Base-by-base conservation (phyloP, 2,113 vertebrate genomes). In the Muscicapa adusta region DNA sequence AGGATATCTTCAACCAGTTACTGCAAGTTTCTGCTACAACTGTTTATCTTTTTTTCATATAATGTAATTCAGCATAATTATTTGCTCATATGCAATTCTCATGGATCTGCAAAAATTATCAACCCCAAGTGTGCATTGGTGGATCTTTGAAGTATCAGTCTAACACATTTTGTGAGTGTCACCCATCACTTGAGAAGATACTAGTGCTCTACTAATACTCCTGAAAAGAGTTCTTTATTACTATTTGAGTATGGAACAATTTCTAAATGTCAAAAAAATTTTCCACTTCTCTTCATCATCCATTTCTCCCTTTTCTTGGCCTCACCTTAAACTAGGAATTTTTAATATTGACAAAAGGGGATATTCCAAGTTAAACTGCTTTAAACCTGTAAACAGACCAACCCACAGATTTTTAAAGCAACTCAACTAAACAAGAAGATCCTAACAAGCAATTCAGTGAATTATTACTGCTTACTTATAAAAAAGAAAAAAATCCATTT, bases 11-110 rank as follows among this genome's bases (percentile, higher is more conserved):
- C 2, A 3, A 53, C 9, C 48, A 60, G 48, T 67, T 81, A 63
- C 25, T n/a, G 25, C 61, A 89, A 79, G 83, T 88, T 82, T 87
- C 19, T 84, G 53, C 57, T 94, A 94, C 57, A 91, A 51, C 8
- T 78, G 43, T 13, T 63, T 57, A 63, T 92, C 38, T 89, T 77
- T 88, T 88, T 79, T 88, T 79, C 50, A 88, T 65, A 65, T 38
- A 63, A 90, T 75, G 53, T 88, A 96, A 96, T 89, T 97, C 83
- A 96, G 91, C 26, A 88, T 66, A 96, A 97, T 91, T 79, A 84
- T 83, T 97, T 89, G 65, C 60, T 94, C 18, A 45, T 2, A 3
- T 50, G 56, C 71, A 87, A 71, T 94, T 87, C 60, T 87, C 3
- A 91, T 77, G 50, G 66, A 26, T 79, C 53, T 87, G 14, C 65